These are phyloP conservation scores for Macroramphosus scolopax DNA, from an alignment of 2,797 vertebrate species.

Conservation along the genomic window DNA sequence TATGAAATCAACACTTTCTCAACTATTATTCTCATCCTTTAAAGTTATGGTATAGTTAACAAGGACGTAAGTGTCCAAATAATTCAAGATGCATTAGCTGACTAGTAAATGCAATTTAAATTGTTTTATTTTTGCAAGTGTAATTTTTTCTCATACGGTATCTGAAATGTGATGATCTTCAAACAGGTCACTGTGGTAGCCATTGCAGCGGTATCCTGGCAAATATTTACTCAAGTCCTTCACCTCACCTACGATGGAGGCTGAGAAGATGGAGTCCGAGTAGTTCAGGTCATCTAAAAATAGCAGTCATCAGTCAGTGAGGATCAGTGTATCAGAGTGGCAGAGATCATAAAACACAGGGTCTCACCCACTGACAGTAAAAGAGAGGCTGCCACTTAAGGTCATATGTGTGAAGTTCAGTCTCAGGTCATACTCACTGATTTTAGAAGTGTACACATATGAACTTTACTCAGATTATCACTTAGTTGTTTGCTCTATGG, in stretches of 20 bases:
- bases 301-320: constrained; percentile 48
- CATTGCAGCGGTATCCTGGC: constrained; percentile 35
- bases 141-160: background rate
- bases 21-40: background rate
- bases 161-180: constrained; percentile 15
- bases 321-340: constrained; percentile 48
- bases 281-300: constrained; percentile 72
- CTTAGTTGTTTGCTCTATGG: background rate
- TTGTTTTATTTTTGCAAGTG: background rate
- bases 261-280: constrained; percentile 29
- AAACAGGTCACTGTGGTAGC: constrained; percentile 4
- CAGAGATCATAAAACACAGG: constrained; percentile 25
- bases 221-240: constrained; percentile 61
- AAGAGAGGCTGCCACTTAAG: background rate
- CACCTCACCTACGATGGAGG: constrained; percentile 31
- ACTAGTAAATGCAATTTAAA: too few species aligned
- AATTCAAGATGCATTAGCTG: too few species aligned
- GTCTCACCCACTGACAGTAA: constrained; percentile 10
- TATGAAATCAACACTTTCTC: too few species aligned
- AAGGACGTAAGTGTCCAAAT: too few species aligned
- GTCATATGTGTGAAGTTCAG: constrained; percentile 22
- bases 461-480: background rate
- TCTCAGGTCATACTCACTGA: constrained; percentile 5
- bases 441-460: too few species aligned
- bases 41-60: too few species aligned